These are phyloP conservation scores for Mionectes macconnelli DNA, from an alignment of 2,113 vertebrate species.

Conservation along the genomic window DNA sequence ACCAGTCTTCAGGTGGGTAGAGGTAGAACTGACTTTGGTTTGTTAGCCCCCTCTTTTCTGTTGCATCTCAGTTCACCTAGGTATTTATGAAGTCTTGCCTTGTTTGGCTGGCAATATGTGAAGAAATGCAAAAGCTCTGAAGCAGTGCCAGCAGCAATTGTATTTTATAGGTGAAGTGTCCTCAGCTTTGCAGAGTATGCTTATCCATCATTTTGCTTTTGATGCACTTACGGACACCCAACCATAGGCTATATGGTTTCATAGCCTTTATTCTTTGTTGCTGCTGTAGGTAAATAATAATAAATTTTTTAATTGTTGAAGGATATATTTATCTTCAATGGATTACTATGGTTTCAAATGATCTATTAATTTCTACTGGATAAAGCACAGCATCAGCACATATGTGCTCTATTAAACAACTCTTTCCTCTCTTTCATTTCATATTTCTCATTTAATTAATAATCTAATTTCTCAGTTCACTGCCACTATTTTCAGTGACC, in stretches of 20 bases:
- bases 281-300: neutral
- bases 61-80: neutral
- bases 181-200: neutral
- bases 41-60: neutral
- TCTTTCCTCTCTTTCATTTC: neutral
- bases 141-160: neutral
- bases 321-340: neutral
- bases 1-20: neutral
- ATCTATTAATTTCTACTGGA: neutral
- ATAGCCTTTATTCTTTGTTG: neutral
- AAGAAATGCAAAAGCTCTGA: neutral
- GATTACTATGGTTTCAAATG: neutral
- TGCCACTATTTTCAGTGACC: neutral
- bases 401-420: neutral
- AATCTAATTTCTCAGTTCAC: neutral
- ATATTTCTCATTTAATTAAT: neutral
- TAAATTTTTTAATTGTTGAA: neutral
- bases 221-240: neutral
- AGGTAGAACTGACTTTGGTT: neutral
- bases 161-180: neutral
- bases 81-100: neutral
- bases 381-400: neutral
- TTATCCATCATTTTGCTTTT: neutral
- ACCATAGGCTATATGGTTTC: neutral
- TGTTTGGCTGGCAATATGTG: neutral